A percentile compares a stretch with the other conserved stretches of the same genome.
These are phyloP conservation scores for Neoseiulus cucumeris DNA, from an alignment of 1,140 invertebrate genomes.

Conservation along the genomic window DNA sequence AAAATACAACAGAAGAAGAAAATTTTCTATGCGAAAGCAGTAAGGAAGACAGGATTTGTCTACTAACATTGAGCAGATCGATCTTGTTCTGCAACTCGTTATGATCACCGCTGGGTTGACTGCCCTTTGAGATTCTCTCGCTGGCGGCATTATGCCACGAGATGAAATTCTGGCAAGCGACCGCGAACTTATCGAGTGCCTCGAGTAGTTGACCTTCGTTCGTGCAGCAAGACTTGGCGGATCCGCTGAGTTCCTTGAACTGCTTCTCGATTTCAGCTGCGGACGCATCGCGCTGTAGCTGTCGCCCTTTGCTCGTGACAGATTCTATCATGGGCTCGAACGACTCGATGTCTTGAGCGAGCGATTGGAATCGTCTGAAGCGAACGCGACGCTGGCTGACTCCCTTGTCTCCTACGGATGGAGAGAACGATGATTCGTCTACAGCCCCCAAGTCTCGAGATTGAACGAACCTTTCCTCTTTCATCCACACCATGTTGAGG, in stretches of 20 bases:
- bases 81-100: slow-evolving; percentile 63
- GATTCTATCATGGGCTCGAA: slow-evolving; percentile 89
- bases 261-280: slow-evolving; percentile 62
- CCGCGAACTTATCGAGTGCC: slow-evolving; percentile 58
- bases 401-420: not conserved
- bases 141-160: slow-evolving; percentile 72
- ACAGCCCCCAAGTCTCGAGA: no score
- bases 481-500: no score
- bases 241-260: slow-evolving; percentile 68
- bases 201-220: slow-evolving; percentile 35
- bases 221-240: slow-evolving; percentile 47
- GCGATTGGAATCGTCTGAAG: slow-evolving; percentile 33
- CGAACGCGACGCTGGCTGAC: not conserved
- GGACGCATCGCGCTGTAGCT: slow-evolving; percentile 36
- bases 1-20: slow-evolving; percentile 7
- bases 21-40: no score
- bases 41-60: no score
- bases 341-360: slow-evolving; percentile 79
- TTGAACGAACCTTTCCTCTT: no score
- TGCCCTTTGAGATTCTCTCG: slow-evolving; percentile 74
- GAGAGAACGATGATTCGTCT: no score
- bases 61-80: slow-evolving; percentile 46
- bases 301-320: slow-evolving; percentile 69
- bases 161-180: slow-evolving; percentile 70
- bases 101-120: slow-evolving; percentile 79